Evolutionary conservation across 2,888 invertebrate species (phyloP).

Genomic region (Drosophila quinaria): DNA sequence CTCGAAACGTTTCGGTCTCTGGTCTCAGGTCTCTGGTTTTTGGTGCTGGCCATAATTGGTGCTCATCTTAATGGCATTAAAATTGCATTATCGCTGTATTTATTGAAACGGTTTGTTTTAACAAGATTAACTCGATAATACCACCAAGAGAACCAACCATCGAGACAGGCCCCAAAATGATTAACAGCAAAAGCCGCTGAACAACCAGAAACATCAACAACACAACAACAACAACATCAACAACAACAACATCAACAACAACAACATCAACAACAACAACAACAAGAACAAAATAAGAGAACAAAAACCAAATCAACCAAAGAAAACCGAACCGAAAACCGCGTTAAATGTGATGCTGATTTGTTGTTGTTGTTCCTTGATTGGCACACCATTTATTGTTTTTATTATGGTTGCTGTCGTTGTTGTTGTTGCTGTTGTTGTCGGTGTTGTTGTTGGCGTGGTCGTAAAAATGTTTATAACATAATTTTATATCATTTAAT

Average conservation of each 20-base stretch:
- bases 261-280: constrained; percentile 16
- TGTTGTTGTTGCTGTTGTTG: constrained; percentile 26
- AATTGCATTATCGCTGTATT: constrained; percentile 84
- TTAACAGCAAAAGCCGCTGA: constrained; percentile 69
- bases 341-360: constrained; percentile 62
- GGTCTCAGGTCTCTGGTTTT: constrained; percentile 16
- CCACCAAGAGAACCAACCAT: constrained; percentile 46
- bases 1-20: constrained; percentile 31
- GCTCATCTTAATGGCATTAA: constrained; percentile 85
- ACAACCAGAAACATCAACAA: constrained; percentile 27
- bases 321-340: constrained; percentile 48
- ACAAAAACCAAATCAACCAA: constrained; percentile 13
- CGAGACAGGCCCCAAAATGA: constrained; percentile 72
- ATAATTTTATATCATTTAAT: constrained; percentile 78
- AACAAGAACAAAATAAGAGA: constrained; percentile 2
- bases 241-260: constrained; percentile 15
- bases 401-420: constrained; percentile 30
- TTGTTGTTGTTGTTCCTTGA: constrained; percentile 41
- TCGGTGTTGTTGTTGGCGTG: constrained; percentile 35
- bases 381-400: constrained; percentile 41
- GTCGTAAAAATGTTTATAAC: constrained; percentile 70
- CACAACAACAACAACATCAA: constrained; percentile 3
- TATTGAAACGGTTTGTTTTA: constrained; percentile 83
- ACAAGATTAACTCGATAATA: constrained; percentile 78
- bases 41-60: constrained; percentile 83